A percentile compares a stretch with the other conserved stretches of the same genome.
Conservation (phyloP, 2,113 vertebrate species). For the Philantomba maxwellii region DNA sequence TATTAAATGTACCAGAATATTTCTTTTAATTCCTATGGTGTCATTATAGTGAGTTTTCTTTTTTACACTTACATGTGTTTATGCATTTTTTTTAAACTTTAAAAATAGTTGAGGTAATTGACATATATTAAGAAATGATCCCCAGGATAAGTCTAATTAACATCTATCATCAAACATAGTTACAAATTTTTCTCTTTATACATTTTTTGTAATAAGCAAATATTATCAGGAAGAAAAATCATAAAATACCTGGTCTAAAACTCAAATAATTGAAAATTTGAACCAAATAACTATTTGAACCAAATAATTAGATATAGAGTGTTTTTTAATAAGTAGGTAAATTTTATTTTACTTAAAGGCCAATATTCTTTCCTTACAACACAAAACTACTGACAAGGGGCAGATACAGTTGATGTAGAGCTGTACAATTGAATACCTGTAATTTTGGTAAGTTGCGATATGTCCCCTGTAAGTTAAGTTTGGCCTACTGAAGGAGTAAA, state of each 20-base stretch:
- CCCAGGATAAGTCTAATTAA: not conserved
- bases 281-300: not conserved
- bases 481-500: not conserved
- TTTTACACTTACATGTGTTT: not conserved
- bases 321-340: not conserved
- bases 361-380: not conserved
- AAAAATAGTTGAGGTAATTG: not conserved
- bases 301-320: not conserved
- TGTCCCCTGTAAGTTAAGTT: not conserved
- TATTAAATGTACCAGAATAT: not conserved
- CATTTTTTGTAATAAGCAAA: not conserved
- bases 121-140: not conserved
- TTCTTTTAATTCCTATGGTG: not conserved
- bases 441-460: not conserved
- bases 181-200: not conserved
- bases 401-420: not conserved
- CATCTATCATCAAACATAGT: not conserved
- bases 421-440: not conserved
- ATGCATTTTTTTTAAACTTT: not conserved
- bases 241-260: not conserved
- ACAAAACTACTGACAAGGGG: not conserved
- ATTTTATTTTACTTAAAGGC: not conserved
- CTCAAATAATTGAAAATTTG: not conserved
- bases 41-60: not conserved
- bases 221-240: not conserved